phyloP scores from a whole-genome alignment of 2,113 vertebrate species.

The Callionymus lyra region DNA sequence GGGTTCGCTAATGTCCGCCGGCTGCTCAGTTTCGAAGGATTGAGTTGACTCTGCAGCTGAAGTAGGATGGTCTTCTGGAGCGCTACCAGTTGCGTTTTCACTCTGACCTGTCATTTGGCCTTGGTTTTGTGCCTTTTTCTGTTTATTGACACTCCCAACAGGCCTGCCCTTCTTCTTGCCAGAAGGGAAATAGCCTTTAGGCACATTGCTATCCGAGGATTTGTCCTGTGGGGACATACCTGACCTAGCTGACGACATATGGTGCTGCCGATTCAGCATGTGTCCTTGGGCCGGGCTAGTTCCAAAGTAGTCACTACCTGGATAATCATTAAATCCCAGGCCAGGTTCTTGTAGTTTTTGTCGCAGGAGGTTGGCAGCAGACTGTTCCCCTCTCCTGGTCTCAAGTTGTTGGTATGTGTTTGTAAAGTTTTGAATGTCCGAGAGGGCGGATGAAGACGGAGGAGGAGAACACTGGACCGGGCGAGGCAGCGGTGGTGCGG shows the following conservation, averaged over 20 bases:
- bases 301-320: slow-evolving; percentile 63
- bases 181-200: slow-evolving; percentile 95
- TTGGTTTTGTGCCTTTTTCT: slow-evolving; percentile 73
- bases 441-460: slow-evolving; percentile 70
- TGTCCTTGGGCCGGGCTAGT: slow-evolving; percentile 58
- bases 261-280: slow-evolving; percentile 57
- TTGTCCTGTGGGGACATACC: slow-evolving; percentile 60
- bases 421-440: slow-evolving; percentile 72
- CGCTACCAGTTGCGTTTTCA: slow-evolving; percentile 20
- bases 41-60: slow-evolving; percentile 22
- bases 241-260: slow-evolving; percentile 53
- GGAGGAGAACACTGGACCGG: slow-evolving; percentile 68
- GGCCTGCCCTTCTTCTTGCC: slow-evolving; percentile 97
- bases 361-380: slow-evolving; percentile 65
- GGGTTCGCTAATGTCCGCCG: slow-evolving; percentile 13
- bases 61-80: slow-evolving; percentile 17
- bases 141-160: slow-evolving; percentile 95
- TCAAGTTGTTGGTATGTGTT: slow-evolving; percentile 72
- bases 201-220: slow-evolving; percentile 60
- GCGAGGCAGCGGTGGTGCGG: slow-evolving; percentile 64
- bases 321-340: slow-evolving; percentile 67
- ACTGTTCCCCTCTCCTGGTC: slow-evolving; percentile 66
- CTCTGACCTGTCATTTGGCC: slow-evolving; percentile 56
- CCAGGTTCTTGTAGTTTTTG: slow-evolving; percentile 69
- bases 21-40: slow-evolving; percentile 15